Conservation (phyloP, 2,888 invertebrate species). For the Pogonocherus hispidulus region DNA sequence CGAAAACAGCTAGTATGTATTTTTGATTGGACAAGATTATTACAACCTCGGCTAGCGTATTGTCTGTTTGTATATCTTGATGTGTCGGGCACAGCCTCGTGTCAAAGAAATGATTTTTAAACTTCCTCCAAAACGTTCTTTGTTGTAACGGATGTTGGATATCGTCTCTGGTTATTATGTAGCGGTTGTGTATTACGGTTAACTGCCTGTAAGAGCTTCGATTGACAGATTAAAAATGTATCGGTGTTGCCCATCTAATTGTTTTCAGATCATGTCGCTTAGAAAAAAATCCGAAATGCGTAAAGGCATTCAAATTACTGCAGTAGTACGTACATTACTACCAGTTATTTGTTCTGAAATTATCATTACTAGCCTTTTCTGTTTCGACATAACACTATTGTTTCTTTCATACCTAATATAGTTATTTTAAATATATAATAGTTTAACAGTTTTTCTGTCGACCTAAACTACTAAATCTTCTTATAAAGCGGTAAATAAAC, state of each 20-base stretch:
- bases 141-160: constrained; percentile 2
- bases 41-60: constrained; percentile 2
- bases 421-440: too few relatives aligned
- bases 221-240: constrained; percentile 1
- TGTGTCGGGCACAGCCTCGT: background rate
- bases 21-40: constrained; percentile 6
- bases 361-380: too few relatives aligned
- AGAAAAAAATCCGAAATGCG: background rate
- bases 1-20: constrained; percentile 1
- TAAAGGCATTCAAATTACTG: too few relatives aligned
- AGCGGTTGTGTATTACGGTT: background rate
- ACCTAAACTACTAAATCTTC: too few relatives aligned
- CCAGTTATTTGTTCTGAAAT: too few relatives aligned
- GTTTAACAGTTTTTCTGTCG: too few relatives aligned
- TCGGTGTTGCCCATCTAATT: constrained; percentile 4
- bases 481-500: too few relatives aligned
- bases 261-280: background rate
- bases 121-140: constrained; percentile 6
- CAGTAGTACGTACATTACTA: too few relatives aligned
- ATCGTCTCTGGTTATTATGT: background rate
- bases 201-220: background rate
- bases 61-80: constrained; percentile 4
- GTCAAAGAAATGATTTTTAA: constrained; percentile 2
- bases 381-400: too few relatives aligned
- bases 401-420: too few relatives aligned